phyloP scores from a whole-genome alignment of 2,888 invertebrate genomes.

The Nemotelus pantherinus region DNA sequence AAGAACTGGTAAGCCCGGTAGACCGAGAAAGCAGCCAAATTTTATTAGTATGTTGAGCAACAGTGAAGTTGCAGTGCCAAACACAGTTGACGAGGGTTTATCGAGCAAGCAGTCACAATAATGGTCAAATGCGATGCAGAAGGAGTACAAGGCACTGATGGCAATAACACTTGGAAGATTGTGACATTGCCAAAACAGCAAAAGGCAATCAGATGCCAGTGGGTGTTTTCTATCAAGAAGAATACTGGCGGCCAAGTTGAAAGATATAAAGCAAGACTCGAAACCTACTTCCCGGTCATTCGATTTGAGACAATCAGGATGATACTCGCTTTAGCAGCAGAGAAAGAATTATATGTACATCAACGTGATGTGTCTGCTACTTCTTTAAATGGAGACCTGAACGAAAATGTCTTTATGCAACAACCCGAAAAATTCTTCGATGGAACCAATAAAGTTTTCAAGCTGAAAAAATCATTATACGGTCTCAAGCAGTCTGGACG shows the following conservation, averaged over 20 bases:
- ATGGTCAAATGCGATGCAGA: constrained; percentile 21
- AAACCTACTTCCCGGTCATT: neutral
- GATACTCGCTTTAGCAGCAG: neutral
- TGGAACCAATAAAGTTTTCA: neutral
- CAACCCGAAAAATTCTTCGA: neutral
- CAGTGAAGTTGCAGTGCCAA: neutral
- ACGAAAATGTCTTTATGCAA: neutral
- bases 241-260: neutral
- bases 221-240: neutral
- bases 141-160: neutral
- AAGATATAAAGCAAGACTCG: neutral
- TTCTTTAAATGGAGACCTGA: neutral
- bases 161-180: neutral
- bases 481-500: neutral
- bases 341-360: neutral
- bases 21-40: neutral
- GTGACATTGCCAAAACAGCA: neutral
- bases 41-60: neutral
- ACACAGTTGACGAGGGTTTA: constrained; percentile 9
- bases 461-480: neutral
- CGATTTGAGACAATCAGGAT: neutral
- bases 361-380: neutral
- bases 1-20: neutral
- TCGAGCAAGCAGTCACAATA: neutral
- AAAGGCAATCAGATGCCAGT: neutral